Conservation (phyloP, 2,888 invertebrate genomes). For the Nomada fucata region DNA sequence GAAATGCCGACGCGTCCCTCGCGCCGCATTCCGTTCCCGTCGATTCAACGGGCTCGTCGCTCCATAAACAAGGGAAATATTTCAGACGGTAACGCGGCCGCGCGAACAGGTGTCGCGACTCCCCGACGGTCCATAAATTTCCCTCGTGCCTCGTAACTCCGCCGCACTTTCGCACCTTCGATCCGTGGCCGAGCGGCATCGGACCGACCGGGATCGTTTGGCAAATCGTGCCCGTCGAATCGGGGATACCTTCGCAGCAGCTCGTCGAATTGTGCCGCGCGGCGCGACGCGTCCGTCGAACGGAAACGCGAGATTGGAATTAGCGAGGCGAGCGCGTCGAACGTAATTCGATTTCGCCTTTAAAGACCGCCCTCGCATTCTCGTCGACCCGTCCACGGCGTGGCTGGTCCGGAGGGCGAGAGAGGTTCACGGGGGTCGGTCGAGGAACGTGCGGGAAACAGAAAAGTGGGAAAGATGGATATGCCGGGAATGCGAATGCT, state of each 20-base stretch:
- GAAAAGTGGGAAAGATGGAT: slow-evolving; percentile 37
- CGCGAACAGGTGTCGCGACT: slow-evolving; percentile 64
- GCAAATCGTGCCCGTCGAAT: too few relatives aligned
- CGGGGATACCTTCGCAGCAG: background rate
- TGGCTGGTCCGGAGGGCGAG: background rate
- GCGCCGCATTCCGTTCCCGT: background rate
- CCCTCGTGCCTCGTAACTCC: slow-evolving; percentile 57
- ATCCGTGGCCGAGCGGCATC: slow-evolving; percentile 24
- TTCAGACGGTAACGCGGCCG: slow-evolving; percentile 27
- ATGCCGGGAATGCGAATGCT: slow-evolving; percentile 52
- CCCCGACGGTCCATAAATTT: slow-evolving; percentile 67
- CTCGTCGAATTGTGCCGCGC: slow-evolving; percentile 1
- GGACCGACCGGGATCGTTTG: too few relatives aligned
- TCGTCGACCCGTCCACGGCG: slow-evolving; percentile 8
- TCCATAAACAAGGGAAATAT: slow-evolving; percentile 51
- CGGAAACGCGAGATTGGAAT: slow-evolving; percentile 67
- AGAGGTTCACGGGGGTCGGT: background rate
- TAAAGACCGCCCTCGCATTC: slow-evolving; percentile 46
- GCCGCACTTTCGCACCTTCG: slow-evolving; percentile 62
- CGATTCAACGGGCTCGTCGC: background rate
- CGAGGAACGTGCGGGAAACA: slow-evolving; percentile 16
- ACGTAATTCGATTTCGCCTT: slow-evolving; percentile 68
- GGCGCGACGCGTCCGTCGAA: background rate
- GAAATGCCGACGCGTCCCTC: background rate
- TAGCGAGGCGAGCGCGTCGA: slow-evolving; percentile 58